Conservation (phyloP, 2,113 vertebrate genomes). For the Hemicordylus capensis region DNA sequence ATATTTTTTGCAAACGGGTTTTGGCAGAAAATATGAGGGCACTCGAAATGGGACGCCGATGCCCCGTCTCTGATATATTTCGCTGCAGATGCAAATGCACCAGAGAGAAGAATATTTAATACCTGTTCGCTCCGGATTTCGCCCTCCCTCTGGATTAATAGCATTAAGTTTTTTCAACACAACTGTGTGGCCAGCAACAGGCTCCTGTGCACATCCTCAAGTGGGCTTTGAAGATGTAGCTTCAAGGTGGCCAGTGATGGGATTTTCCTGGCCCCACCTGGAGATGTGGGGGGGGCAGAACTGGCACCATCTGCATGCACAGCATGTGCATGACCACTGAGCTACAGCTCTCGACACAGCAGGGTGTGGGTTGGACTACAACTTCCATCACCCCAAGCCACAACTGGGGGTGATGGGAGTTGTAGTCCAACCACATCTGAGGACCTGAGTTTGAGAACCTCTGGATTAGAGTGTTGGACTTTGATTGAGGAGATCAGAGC, state of each 20-base stretch:
- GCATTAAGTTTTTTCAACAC: neutral
- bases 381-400: too few relatives aligned
- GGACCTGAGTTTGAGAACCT: too few relatives aligned
- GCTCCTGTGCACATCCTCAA: neutral
- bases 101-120: neutral
- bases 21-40: conserved; percentile 63
- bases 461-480: too few relatives aligned
- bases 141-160: neutral
- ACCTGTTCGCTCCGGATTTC: neutral
- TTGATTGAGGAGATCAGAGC: too few relatives aligned
- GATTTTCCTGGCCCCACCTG: too few relatives aligned
- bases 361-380: too few relatives aligned
- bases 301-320: too few relatives aligned
- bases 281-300: too few relatives aligned
- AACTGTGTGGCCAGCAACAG: neutral
- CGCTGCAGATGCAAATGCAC: conserved; percentile 23
- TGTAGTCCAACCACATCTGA: too few relatives aligned
- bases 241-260: neutral
- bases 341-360: too few relatives aligned
- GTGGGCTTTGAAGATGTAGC: neutral
- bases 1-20: conserved; percentile 41
- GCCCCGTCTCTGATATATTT: conserved; percentile 45
- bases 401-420: too few relatives aligned
- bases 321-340: too few relatives aligned
- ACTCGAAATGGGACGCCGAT: conserved; percentile 60